These are phyloP conservation scores for Tolmerus cingulatus DNA, from an alignment of 2,888 invertebrate genomes.

Conservation along the genomic window DNA sequence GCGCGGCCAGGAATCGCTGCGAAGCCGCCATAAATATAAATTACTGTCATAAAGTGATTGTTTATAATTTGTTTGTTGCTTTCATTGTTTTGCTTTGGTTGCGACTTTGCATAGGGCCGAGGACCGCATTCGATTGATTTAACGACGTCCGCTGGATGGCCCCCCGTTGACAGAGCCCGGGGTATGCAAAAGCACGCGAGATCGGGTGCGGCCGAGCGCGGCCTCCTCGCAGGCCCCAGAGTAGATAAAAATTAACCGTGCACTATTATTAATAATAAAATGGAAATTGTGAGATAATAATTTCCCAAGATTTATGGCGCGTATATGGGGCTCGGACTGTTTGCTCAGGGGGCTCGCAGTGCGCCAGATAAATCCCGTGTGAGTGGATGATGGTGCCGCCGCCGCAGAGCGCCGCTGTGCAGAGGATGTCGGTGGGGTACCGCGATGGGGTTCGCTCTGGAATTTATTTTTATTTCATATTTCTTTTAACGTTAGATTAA, in stretches of 20 bases:
- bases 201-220: conserved; percentile 21
- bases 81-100: conserved; percentile 17
- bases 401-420: neutral
- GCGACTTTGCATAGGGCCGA: neutral
- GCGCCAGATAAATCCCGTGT: conserved; percentile 14
- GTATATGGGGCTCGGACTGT: conserved; percentile 24
- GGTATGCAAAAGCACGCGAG: conserved; percentile 14
- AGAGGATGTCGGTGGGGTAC: neutral
- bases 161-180: conserved; percentile 38
- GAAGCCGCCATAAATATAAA: conserved; percentile 43
- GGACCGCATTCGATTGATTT: conserved; percentile 38
- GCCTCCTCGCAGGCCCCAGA: neutral
- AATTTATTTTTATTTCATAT: neutral
- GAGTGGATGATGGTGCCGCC: neutral
- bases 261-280: conserved; percentile 42
- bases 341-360: neutral
- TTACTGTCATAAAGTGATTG: conserved; percentile 44
- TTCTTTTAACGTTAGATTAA: neutral
- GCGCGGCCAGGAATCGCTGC: conserved; percentile 10
- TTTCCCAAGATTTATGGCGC: conserved; percentile 36
- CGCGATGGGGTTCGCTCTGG: neutral
- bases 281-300: conserved; percentile 40
- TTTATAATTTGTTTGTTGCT: conserved; percentile 43
- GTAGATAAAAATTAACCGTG: conserved; percentile 41
- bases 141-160: conserved; percentile 38